Conservation (phyloP, 2,113 vertebrate species). For the Raja brachyura region DNA sequence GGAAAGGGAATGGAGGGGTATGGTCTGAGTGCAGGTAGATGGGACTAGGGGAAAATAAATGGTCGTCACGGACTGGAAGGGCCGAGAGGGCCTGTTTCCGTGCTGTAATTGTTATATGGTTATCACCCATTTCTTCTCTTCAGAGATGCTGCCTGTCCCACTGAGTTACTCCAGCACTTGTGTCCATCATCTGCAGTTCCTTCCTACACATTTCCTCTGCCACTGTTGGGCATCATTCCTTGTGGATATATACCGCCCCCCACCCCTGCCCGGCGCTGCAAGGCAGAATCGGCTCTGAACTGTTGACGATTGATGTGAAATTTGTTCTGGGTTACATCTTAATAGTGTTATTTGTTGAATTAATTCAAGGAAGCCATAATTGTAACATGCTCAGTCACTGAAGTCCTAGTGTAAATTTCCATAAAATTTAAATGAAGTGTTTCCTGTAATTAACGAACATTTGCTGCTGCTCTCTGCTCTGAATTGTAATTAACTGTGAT, state of each 20-base stretch:
- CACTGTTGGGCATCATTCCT: not conserved
- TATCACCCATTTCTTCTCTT: too few relatives aligned
- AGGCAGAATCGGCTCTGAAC: not conserved
- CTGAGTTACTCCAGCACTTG: too few relatives aligned
- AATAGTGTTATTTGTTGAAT: conserved; percentile 14
- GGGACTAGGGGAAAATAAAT: too few relatives aligned
- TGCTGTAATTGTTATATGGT: too few relatives aligned
- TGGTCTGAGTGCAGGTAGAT: too few relatives aligned
- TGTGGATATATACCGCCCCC: too few relatives aligned
- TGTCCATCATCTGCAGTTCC: too few relatives aligned
- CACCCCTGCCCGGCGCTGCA: not conserved
- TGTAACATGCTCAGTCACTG: conserved; percentile 47
- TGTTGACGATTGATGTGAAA: not conserved
- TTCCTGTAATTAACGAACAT: conserved; percentile 87
- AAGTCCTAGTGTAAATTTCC: conserved; percentile 66
- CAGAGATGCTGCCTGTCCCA: too few relatives aligned
- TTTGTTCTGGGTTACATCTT: not conserved
- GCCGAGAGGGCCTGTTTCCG: too few relatives aligned
- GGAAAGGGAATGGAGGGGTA: too few relatives aligned
- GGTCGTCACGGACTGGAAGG: too few relatives aligned
- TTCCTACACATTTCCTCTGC: not conserved
- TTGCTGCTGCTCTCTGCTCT: conserved; percentile 71
- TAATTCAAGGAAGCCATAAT: conserved; percentile 14
- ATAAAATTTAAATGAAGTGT: conserved; percentile 83
- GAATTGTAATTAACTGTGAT: conserved; percentile 82